Evolutionary conservation across 2,888 invertebrate genomes (phyloP), one percentile per base, ranked within the genome.

Genomic region (Protodeltote pygarga): DNA sequence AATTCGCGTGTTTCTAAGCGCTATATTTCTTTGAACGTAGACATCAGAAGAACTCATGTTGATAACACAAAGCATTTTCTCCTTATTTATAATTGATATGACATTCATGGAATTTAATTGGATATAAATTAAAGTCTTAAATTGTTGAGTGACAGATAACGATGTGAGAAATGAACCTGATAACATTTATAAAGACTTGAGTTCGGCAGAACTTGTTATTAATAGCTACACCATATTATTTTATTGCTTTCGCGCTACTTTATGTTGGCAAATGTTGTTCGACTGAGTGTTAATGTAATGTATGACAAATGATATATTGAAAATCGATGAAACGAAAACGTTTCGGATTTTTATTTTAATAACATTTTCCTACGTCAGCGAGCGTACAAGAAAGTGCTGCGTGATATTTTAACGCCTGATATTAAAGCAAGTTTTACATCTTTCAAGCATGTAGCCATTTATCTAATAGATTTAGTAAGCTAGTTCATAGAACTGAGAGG

Each of bases 1-100:
- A 79, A n/a, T 77, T 78, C 79, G 75, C 77, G 77, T 77, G 79
- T 77, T 80, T 66, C 72, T 65, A 72, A 69, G 58, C 64, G 65
- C 57, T 64, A 65, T 64, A 65, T 50, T 72, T 64, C 61, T 68
- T 65, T 53, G 65, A 59, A 62, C 65, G 34, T 45, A 57, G 44
- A 49, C 40, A 53, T 53, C 39, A 42, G 58, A 42, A 51, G 63
- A 60, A 41, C 42, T 48, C 27, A 39, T 39, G 35, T 49, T 55
- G 44, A 60, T 58, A 49, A 47, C 34, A 35, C 37, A 47, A 46
- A 34, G 61, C 32, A 44, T 40, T 47, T 47, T 23, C n/a, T 21
- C 25, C 9, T 5, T 33, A 24, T 31, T 33, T 11, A n/a, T 25
- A 34, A 4, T 23, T 17, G 1, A 29, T 3, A 27, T n/a, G 13